These are phyloP conservation scores for Dasysyrphus albostriatus DNA, from an alignment of 2,888 invertebrate species.

Conservation along the genomic window DNA sequence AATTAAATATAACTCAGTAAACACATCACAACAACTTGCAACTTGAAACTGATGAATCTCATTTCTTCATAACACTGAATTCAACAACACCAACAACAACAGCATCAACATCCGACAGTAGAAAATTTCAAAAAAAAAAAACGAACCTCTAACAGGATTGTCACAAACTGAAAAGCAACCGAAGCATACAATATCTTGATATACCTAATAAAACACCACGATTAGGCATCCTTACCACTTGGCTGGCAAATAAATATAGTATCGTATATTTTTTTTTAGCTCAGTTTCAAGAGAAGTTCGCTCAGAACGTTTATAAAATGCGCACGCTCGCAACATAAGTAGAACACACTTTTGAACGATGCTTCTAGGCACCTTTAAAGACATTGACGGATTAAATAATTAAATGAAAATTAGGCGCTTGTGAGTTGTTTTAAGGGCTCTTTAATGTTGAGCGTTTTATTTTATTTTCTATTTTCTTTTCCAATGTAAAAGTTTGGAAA, in stretches of 20 bases:
- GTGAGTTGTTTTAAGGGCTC: not conserved
- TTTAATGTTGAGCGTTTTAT: not conserved
- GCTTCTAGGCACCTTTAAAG: not conserved
- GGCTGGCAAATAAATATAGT: conserved; percentile 37
- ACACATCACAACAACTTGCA: conserved; percentile 21
- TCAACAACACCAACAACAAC: not conserved
- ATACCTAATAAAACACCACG: conserved; percentile 69
- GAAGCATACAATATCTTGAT: conserved; percentile 54
- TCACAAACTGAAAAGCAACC: conserved; percentile 65
- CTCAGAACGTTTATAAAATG: conserved; percentile 55
- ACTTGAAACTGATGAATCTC: conserved; percentile 40
- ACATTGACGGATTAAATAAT: not conserved
- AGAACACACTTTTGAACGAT: conserved; percentile 58
- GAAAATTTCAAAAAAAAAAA: not conserved
- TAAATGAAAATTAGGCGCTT: not conserved
- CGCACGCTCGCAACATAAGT: conserved; percentile 63
- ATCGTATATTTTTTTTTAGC: conserved; percentile 39
- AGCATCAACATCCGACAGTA: not conserved
- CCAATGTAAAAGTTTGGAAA: no score
- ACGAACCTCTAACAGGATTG: conserved; percentile 62
- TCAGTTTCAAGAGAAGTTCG: not conserved
- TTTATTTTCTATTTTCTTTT: no score
- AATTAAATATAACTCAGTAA: conserved; percentile 41
- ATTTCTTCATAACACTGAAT: conserved; percentile 15
- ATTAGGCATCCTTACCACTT: conserved; percentile 53